Evolutionary conservation across 1,140 invertebrate species (phyloP).

Genomic region (Aphelinus certus): DNA sequence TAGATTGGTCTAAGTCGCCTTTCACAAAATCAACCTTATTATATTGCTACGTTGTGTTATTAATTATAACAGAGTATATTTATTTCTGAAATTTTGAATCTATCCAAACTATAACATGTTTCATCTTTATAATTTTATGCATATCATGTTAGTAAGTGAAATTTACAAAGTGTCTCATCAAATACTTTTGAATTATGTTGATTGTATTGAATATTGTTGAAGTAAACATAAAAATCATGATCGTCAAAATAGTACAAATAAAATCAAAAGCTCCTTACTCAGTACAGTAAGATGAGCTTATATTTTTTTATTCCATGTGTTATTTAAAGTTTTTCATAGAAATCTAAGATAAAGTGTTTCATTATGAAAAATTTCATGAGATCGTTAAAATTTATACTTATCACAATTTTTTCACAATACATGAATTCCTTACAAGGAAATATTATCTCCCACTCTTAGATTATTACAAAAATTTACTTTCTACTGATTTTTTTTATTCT

Average conservation of each 20-base stretch:
- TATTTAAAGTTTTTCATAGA: slow-evolving; percentile 30
- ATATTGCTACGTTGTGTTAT: slow-evolving; percentile 23
- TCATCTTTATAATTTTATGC: slow-evolving; percentile 8
- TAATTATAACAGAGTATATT: slow-evolving; percentile 33
- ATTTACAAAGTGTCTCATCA: slow-evolving; percentile 23
- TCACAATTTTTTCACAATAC: slow-evolving; percentile 10
- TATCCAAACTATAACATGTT: no score
- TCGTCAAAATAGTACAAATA: slow-evolving; percentile 35
- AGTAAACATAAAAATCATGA: slow-evolving; percentile 16
- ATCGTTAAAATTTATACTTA: slow-evolving; percentile 3
- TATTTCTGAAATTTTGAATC: slow-evolving; percentile 8
- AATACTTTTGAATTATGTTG: neutral
- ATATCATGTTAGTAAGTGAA: slow-evolving; percentile 25
- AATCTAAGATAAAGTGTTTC: slow-evolving; percentile 19
- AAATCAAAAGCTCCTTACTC: slow-evolving; percentile 21
- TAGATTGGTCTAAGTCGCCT: slow-evolving; percentile 34
- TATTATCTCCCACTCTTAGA: no score
- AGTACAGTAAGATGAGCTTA: slow-evolving; percentile 9
- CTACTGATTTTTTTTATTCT: slow-evolving; percentile 2
- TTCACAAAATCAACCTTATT: slow-evolving; percentile 35
- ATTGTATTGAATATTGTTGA: slow-evolving; percentile 26
- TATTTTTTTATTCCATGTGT: slow-evolving; percentile 39
- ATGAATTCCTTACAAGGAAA: neutral
- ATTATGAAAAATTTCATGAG: slow-evolving; percentile 1
- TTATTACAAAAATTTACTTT: slow-evolving; percentile 1